Base-by-base conservation (phyloP, 2,113 vertebrate genomes). In the Engraulis encrasicolus region DNA sequence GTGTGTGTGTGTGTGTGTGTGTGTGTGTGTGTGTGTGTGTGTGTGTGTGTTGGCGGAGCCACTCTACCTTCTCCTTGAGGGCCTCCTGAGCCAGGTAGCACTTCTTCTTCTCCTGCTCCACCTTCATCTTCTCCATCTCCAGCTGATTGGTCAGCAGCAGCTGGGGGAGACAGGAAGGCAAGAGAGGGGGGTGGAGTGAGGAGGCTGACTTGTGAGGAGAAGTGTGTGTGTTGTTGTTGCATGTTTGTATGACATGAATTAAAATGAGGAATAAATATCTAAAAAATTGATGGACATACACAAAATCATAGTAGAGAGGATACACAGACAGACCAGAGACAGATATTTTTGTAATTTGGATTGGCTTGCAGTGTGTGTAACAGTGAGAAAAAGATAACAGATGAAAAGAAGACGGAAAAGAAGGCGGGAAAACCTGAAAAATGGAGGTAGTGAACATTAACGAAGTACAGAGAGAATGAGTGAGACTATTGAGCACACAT, bases 91-190 rank as follows among this genome's bases (percentile, higher is more conserved):
- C 94, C 0, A 98, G 93, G 91, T 98, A 91, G 79, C 91, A 96
- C 89, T 97, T 99, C 92, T 99, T 99, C 91, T 96, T 99, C 92
- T 99, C 99, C 89, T 99, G 98, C 89, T 99, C 99, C 89, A 97
- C 97, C 92, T 97, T 99, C 96, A 99, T 96, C 92, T 96, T 99
- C 90, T 99, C 99, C 97, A 99, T 98, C 94, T 99, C 99, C 86
- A 99, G 90, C 81, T 99, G 99, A 93, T 96, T 98, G 87, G 92
- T 89, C 81, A 99, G 90, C 48, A 98, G 90, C 0, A 92, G 91
- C 98, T 99, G 79, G 54, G 82, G 19, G 20, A 20, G 58, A 34
- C 15, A 31, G 9, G 6, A 61, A 61, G 23, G 20, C 5, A 19
- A 17, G n/a, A 17, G 34, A 45, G 40, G 40, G n/a, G 86, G 18